Evolutionary conservation across 1,140 invertebrate species (phyloP), one percentile per base, ranked within the genome.

Genomic region (Fopius arisanus): DNA sequence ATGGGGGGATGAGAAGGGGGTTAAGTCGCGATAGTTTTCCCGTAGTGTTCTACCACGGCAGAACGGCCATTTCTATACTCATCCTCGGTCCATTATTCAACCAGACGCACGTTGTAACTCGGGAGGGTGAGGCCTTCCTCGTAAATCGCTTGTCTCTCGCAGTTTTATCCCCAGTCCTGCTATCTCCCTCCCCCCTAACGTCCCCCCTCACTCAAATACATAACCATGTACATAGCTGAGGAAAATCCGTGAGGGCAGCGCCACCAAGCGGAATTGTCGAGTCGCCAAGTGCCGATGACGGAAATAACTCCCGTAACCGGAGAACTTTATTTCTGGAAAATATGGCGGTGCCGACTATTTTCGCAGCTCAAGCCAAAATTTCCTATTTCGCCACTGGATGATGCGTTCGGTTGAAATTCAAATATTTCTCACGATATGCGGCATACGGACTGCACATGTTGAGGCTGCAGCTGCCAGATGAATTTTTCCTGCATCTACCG

Each of bases 281-380:
- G 48, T 74, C 59, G 72, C 70, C 72, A 70, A 65, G 43, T 54
- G 73, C 43, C 43, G 51, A 70, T 59, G 29, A 72, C 84, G 79
- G 78, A 86, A 85, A 86, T 85, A 85, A 80, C 75, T 43, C 75
- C 66, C 83, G 85, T 86, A 86, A 86, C 79, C 83, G 82, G 83
- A 86, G 83, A 86, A 85, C 83, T 84, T 69, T 84, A 81, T 86
- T 84, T 86, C 81, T 85, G 82, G 83, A 86, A n/a, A 83, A 82
- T 79, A 80, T 82, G 77, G 78, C 71, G 73, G 74, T 65, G 74
- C 67, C 66, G 75, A 73, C 80, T 84, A 84, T 85, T 85, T 83
- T 80, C 75, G 78, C 23, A 7, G 19, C 19, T 28, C 54, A 12
- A 4, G 23, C 54, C 62, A 48, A 68, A 31, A 43, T 67, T 31